Conservation (phyloP, 2,797 vertebrate genomes). For the Synanceia verrucosa region DNA sequence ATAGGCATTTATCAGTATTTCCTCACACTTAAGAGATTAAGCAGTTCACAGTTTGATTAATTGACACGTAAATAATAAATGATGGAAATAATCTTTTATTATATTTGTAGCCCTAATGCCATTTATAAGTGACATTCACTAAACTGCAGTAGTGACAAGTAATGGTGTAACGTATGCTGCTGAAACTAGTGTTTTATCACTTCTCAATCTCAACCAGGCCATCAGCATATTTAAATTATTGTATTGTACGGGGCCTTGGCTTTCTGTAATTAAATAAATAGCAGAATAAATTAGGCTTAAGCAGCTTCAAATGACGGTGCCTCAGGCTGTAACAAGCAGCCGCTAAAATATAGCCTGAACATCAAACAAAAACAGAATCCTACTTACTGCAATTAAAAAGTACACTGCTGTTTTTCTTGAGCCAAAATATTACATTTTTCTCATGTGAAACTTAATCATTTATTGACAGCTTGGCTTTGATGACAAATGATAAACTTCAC, state of each 20-base stretch:
- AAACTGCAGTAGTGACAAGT: background rate
- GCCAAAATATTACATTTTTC: constrained; percentile 81
- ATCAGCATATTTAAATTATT: constrained; percentile 49
- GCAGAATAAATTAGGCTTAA: constrained; percentile 59
- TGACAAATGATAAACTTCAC: constrained; percentile 89
- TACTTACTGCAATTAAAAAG: constrained; percentile 73
- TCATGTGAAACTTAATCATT: constrained; percentile 85
- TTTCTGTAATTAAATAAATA: constrained; percentile 55
- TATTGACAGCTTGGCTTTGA: constrained; percentile 86
- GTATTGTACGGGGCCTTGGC: constrained; percentile 29
- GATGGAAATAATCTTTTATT: background rate
- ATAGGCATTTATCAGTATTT: background rate
- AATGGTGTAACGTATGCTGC: background rate
- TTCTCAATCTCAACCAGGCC: constrained; percentile 33
- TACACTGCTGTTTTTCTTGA: constrained; percentile 68
- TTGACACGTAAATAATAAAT: background rate
- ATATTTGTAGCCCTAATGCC: background rate
- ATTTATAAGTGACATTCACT: background rate
- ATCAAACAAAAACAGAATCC: constrained; percentile 63
- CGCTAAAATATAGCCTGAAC: constrained; percentile 47
- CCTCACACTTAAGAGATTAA: background rate
- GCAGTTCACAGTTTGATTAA: background rate
- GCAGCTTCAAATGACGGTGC: constrained; percentile 50
- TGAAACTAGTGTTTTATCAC: constrained; percentile 3
- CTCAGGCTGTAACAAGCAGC: constrained; percentile 56